A percentile compares a stretch with the other conserved stretches of the same genome.
Conservation (phyloP, 2,797 vertebrate species). For the Hydrophis major region DNA sequence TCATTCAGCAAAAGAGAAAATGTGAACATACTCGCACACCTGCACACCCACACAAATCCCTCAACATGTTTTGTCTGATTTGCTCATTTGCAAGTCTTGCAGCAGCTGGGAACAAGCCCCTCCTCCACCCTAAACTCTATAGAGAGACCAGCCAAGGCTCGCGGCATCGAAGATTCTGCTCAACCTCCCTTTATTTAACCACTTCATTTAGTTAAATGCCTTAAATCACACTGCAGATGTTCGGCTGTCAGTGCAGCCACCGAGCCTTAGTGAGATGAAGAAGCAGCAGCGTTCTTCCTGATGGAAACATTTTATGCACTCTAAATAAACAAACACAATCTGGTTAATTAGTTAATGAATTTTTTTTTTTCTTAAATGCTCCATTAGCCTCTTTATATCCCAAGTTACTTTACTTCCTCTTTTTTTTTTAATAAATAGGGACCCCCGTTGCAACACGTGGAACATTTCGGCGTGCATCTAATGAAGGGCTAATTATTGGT, state of each 20-base stretch:
- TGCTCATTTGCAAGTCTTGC: background rate
- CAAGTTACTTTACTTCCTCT: slow-evolving; percentile 56
- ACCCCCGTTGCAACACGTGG: slow-evolving; percentile 34
- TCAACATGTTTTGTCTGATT: background rate
- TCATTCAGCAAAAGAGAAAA: too few relatives aligned
- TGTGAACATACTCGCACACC: too few relatives aligned
- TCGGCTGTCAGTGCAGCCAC: slow-evolving; percentile 64
- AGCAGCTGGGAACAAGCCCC: slow-evolving; percentile 31
- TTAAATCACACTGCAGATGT: slow-evolving; percentile 79
- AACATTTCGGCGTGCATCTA: slow-evolving; percentile 40
- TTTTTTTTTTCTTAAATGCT: slow-evolving; percentile 69
- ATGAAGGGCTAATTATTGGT: slow-evolving; percentile 41
- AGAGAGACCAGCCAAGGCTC: slow-evolving; percentile 56
- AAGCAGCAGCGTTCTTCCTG: slow-evolving; percentile 31
- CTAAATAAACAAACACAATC: slow-evolving; percentile 75
- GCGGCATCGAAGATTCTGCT: slow-evolving; percentile 62
- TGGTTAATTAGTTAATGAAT: slow-evolving; percentile 75
- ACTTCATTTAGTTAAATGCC: slow-evolving; percentile 70
- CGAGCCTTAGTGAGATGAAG: slow-evolving; percentile 56
- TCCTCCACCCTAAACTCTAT: slow-evolving; percentile 47
- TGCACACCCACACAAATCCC: too few relatives aligned
- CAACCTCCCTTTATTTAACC: slow-evolving; percentile 67
- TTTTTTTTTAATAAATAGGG: slow-evolving; percentile 61
- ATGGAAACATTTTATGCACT: slow-evolving; percentile 72
- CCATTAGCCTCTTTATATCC: slow-evolving; percentile 59